These are phyloP conservation scores for Aspidapion aeneum DNA, from an alignment of 2,888 invertebrate species.

Conservation along the genomic window DNA sequence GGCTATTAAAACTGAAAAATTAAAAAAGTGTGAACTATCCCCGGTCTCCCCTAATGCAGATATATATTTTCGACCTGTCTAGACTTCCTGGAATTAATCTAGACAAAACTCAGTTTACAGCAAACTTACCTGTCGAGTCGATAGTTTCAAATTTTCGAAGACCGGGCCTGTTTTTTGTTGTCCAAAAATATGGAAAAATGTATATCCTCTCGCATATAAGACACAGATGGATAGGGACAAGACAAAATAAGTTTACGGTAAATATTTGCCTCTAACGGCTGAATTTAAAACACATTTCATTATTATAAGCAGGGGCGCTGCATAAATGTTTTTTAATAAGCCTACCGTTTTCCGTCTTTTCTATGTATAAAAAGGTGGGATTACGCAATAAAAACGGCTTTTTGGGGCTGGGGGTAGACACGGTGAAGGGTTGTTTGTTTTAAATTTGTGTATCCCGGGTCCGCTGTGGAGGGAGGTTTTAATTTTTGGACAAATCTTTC, in stretches of 20 bases:
- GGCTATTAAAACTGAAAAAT: too few relatives aligned
- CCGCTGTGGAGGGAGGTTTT: background rate
- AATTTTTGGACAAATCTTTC: background rate
- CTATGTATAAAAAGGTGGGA: background rate
- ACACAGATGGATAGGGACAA: background rate
- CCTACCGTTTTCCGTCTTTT: background rate
- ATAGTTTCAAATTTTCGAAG: too few relatives aligned
- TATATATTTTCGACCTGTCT: too few relatives aligned
- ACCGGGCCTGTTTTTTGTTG: background rate
- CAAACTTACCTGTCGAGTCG: too few relatives aligned
- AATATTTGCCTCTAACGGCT: constrained; percentile 27
- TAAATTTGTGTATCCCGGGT: background rate
- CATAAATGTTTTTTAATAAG: constrained; percentile 31
- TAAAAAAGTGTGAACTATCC: too few relatives aligned
- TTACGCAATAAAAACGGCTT: constrained; percentile 1
- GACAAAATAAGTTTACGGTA: constrained; percentile 27
- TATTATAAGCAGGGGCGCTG: constrained; percentile 29
- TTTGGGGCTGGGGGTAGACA: too few relatives aligned
- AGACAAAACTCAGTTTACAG: too few relatives aligned
- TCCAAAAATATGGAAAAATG: background rate
- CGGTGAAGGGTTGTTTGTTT: background rate
- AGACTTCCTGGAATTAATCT: too few relatives aligned
- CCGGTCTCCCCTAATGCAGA: too few relatives aligned
- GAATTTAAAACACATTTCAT: constrained; percentile 29
- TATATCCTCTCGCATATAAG: background rate